Percentiles rank a stretch among this genome's conserved stretches.
phyloP scores from a whole-genome alignment of 2,888 invertebrate genomes.

The Stenolophus ochropezus region DNA sequence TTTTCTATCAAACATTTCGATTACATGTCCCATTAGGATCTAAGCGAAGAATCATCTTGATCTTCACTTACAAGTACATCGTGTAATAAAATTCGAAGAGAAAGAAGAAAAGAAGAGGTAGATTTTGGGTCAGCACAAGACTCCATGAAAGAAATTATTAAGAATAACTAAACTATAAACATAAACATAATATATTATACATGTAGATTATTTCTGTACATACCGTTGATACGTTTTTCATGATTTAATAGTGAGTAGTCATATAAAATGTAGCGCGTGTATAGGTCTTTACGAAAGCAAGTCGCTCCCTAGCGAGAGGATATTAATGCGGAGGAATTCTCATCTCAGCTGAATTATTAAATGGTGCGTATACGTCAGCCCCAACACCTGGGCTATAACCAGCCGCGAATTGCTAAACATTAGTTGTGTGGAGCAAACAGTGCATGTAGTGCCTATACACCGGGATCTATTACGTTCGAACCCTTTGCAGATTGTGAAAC shows the following conservation, averaged over 20 bases:
- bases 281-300: background rate
- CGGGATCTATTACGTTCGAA: constrained; percentile 30
- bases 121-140: too few relatives aligned
- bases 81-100: too few relatives aligned
- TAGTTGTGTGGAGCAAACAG: constrained; percentile 33
- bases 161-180: too few relatives aligned
- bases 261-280: constrained; percentile 3
- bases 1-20: too few relatives aligned
- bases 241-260: constrained; percentile 4
- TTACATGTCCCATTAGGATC: too few relatives aligned
- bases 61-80: too few relatives aligned
- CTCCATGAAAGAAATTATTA: too few relatives aligned
- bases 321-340: constrained; percentile 38
- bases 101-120: too few relatives aligned
- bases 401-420: constrained; percentile 36
- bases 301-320: background rate
- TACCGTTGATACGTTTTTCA: background rate
- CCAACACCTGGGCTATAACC: constrained; percentile 11
- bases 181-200: too few relatives aligned
- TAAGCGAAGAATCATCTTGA: too few relatives aligned
- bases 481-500: constrained; percentile 48
- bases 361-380: constrained; percentile 36
- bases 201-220: too few relatives aligned
- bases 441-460: constrained; percentile 21
- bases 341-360: constrained; percentile 40